Evolutionary conservation across 2,113 vertebrate genomes (phyloP), one percentile per base, ranked within the genome.

Genomic region (Pipa parva): DNA sequence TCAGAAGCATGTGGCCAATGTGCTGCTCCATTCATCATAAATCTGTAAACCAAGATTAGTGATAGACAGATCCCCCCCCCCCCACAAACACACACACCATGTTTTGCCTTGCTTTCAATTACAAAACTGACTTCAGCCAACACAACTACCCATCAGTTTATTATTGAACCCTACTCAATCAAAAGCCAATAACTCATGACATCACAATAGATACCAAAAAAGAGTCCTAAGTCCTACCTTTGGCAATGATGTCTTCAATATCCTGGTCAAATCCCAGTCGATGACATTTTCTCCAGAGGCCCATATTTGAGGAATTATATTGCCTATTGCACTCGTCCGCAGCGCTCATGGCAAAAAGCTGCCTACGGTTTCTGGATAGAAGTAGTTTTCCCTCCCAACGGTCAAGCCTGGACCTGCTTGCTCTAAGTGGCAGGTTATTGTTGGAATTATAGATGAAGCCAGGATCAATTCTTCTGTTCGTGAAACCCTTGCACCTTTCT

Each of bases 401-500:
- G 85, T 92, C 92, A 81, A 93, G 83, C 78, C 88, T 89, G 73
- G 88, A 89, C 78, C 90, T 88, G 87, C 93, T 92, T 49, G 90
- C 93, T 72, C 95, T 90, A 72, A 98, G 90, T 56, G 97, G 96
- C 78, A 99, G 91, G 84, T 96, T 98, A 89, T 95, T 99, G 82
- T 97, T 98, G 80, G 93, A 95, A 76, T 97, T 99, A 82, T 99
- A 99, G 84, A 99, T 98, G 86, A 97, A 98, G 70, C 97, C 97
- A 37, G 95, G 97, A 83, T 97, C 93, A 74, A 96, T 94, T 76
- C 96, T 92, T 77, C 95, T 92, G 64, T 92, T 96, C 66, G 92
- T 94, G 77, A 97, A 94, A 81, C 90, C 95, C 75, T 94, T 92
- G 91, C 97, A 99, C 59, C 97, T 87, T 79, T 98, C 97, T 71